These are phyloP conservation scores for Hyperoplus immaculatus DNA, from an alignment of 2,797 vertebrate species.

Conservation along the genomic window DNA sequence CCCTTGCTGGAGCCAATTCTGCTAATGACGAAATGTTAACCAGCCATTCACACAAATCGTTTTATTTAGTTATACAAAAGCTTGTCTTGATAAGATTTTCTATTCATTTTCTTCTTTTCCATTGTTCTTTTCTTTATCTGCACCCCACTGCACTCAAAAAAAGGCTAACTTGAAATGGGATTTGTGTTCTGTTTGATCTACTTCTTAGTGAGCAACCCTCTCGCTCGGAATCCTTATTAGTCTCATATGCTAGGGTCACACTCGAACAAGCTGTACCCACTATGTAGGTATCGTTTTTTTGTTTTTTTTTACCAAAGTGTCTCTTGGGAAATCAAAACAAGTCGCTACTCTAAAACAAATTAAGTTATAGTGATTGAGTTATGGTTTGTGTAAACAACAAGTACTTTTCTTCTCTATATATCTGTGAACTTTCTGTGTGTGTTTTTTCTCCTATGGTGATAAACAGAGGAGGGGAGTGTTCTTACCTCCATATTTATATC, in stretches of 20 bases:
- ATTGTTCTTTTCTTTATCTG: neutral
- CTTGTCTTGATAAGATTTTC: neutral
- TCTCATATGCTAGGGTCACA: conserved; percentile 76
- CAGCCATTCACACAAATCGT: neutral
- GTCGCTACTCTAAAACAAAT: conserved; percentile 2
- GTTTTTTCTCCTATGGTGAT: conserved; percentile 72
- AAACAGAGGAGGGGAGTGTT: conserved; percentile 81
- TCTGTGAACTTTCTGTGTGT: conserved; percentile 58
- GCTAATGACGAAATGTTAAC: neutral
- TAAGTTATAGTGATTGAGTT: too few relatives aligned
- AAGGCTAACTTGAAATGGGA: conserved; percentile 7
- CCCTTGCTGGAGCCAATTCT: neutral
- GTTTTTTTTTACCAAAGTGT: neutral
- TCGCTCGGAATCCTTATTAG: conserved; percentile 59
- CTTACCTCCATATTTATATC: conserved; percentile 87
- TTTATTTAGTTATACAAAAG: neutral
- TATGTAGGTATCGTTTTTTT: neutral
- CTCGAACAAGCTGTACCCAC: conserved; percentile 27
- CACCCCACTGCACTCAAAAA: neutral
- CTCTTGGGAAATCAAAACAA: conserved; percentile 18
- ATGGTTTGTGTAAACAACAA: conserved; percentile 14
- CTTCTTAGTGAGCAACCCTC: conserved; percentile 56
- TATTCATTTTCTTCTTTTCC: neutral
- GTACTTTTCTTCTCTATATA: conserved; percentile 47
- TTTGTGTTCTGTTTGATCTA: conserved; percentile 45